A percentile compares a stretch with the other conserved stretches of the same genome.
Evolutionary conservation across 2,113 vertebrate species (phyloP).

Genomic region (Elanoides forficatus): DNA sequence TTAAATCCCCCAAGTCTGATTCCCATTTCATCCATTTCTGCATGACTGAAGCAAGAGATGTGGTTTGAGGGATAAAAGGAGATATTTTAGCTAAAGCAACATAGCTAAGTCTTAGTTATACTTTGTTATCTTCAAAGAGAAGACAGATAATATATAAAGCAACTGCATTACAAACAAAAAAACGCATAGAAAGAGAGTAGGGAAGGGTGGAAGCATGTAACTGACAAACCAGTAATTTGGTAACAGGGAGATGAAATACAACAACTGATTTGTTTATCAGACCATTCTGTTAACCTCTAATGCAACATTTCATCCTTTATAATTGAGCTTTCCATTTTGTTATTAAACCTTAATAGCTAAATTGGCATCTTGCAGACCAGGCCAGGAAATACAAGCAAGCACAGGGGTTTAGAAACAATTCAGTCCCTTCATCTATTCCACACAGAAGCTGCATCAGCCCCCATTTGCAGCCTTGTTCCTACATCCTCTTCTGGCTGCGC

Average conservation of each 20-base stretch:
- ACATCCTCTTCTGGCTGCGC: neutral
- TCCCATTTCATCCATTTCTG: slow-evolving; percentile 33
- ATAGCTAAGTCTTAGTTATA: neutral
- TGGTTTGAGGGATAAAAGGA: neutral
- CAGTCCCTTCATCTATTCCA: neutral
- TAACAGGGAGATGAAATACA: neutral
- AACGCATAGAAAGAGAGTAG: neutral
- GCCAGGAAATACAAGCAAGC: neutral
- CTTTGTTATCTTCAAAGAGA: slow-evolving; percentile 14
- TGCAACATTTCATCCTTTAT: slow-evolving; percentile 13
- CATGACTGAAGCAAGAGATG: slow-evolving; percentile 6
- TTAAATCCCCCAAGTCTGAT: slow-evolving; percentile 17
- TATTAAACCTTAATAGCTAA: slow-evolving; percentile 35
- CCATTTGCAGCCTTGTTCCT: neutral
- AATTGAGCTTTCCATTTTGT: slow-evolving; percentile 41
- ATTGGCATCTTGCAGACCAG: neutral
- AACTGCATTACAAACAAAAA: neutral
- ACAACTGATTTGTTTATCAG: slow-evolving; percentile 16
- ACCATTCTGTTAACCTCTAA: slow-evolving; percentile 30
- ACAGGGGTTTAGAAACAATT: neutral
- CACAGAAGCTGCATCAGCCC: neutral
- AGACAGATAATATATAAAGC: neutral
- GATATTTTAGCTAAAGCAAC: neutral
- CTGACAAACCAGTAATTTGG: neutral
- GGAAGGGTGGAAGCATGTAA: neutral